Evolutionary conservation across 2,113 vertebrate species (phyloP).

Genomic region (Stegostoma tigrinum): DNA sequence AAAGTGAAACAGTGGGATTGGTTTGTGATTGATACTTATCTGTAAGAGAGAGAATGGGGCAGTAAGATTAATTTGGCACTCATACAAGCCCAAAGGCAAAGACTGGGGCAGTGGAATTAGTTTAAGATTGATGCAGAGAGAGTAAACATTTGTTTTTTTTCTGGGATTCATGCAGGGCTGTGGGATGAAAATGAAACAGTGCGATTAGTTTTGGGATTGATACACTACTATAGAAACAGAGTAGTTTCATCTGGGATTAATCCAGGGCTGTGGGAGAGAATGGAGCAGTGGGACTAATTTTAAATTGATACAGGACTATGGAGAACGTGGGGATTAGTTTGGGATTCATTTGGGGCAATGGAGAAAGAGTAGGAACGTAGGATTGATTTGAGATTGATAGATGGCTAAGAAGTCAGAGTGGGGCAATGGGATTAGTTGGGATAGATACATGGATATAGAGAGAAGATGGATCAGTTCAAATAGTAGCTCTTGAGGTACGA

Average conservation of each 20-base stretch:
- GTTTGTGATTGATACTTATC: no score
- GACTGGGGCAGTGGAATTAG: not conserved
- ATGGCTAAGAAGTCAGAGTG: not conserved
- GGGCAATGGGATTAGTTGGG: not conserved
- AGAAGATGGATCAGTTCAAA: not conserved
- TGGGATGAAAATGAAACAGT: not conserved
- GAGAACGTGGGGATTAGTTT: not conserved
- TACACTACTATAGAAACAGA: not conserved
- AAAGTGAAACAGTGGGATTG: no score
- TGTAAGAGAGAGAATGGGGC: no score
- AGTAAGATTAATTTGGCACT: no score
- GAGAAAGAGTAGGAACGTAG: not conserved
- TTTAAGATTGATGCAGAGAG: not conserved
- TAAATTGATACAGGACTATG: not conserved
- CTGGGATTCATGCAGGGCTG: no score
- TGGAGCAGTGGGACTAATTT: not conserved
- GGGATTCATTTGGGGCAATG: not conserved
- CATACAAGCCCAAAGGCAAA: not conserved
- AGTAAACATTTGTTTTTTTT: no score
- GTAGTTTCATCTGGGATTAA: not conserved
- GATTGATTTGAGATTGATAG: not conserved
- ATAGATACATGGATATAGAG: not conserved
- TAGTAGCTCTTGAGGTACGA: not conserved
- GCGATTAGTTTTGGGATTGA: not conserved
- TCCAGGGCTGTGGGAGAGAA: not conserved